Base-by-base conservation (phyloP, 2,113 vertebrate genomes). In the Morone saxatilis region DNA sequence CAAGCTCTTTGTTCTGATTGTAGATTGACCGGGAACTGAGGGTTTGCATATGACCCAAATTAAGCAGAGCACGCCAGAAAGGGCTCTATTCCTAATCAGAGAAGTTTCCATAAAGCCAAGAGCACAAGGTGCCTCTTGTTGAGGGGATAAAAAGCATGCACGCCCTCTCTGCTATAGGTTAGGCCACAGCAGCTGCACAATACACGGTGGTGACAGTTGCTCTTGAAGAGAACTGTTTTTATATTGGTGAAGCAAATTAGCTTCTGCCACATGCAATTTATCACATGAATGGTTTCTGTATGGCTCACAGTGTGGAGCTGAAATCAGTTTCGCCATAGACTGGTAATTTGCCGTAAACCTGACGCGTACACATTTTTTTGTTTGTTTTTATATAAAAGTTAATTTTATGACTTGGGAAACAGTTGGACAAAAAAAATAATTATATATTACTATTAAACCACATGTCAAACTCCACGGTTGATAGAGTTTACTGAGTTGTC, bases 81-180 rank as follows among this genome's bases (percentile, higher is more conserved):
- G 62, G 41, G 79, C 81, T 87, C 80, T 75, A 83, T 56, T 84
- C 56, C 87, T 86, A 89, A 94, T 88, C 87, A 92, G 84, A 86
- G 84, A 87, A 65, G 81, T 90, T 94, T 94, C 92, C 86, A 90
- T 86, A 48, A 83, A 83, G 71, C 78, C 81, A 78, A 14, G 50
- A 90, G 79, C 76, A 94, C 86, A 95, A 94, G 88, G 82, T 91
- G 59, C 81, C 88, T 87, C 91, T 94, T 94, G 90, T 93, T 91
- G 80, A 85, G 78, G 59, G 60, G 65, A 84, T 88, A 63, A 85
- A 85, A 89, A 88, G 61, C 78, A 71, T 83, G 84, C 41, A 67
- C 7, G 36, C 69, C 51, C 82, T 83, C 77, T 80, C 85, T 78
- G 70, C 83, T 84, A 71, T 80, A 89, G 67, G 65, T 84, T 82